Conservation (phyloP, 2,888 invertebrate genomes). For the Pelosia muscerda region DNA sequence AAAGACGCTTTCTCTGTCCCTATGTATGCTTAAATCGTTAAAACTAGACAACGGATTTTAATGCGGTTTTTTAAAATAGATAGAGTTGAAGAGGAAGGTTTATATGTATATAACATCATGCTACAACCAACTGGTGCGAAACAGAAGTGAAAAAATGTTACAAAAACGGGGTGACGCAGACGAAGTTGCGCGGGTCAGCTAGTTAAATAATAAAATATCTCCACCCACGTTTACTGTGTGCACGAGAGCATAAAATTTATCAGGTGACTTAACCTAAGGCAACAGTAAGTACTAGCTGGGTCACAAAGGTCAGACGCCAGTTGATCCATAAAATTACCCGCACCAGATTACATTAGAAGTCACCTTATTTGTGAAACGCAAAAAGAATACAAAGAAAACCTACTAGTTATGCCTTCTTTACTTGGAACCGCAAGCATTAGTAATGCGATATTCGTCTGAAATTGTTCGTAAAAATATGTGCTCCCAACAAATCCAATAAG, state of each 20-base stretch:
- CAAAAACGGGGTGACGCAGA: too few relatives aligned
- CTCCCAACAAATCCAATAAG: constrained; percentile 18
- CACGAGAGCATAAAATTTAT: not conserved
- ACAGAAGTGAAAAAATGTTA: too few relatives aligned
- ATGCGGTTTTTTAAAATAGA: too few relatives aligned
- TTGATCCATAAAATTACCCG: constrained; percentile 23
- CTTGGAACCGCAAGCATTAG: constrained; percentile 18
- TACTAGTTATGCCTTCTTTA: constrained; percentile 15
- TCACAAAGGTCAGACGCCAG: constrained; percentile 20
- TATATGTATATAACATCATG: too few relatives aligned
- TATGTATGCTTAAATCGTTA: too few relatives aligned
- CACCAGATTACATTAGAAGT: constrained; percentile 21
- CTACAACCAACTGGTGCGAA: too few relatives aligned
- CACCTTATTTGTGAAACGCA: constrained; percentile 16
- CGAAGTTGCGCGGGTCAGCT: too few relatives aligned
- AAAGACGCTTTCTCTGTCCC: too few relatives aligned
- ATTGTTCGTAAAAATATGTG: constrained; percentile 18
- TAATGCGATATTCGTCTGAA: constrained; percentile 16
- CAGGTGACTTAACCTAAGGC: not conserved
- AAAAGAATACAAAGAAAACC: constrained; percentile 18
- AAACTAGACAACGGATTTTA: too few relatives aligned
- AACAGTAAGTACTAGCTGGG: constrained; percentile 10
- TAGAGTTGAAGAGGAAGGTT: too few relatives aligned
- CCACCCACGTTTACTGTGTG: too few relatives aligned
- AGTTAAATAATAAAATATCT: not conserved